These are phyloP conservation scores for Erpobdella octoculata DNA, from an alignment of 2,888 invertebrate genomes.

Conservation along the genomic window DNA sequence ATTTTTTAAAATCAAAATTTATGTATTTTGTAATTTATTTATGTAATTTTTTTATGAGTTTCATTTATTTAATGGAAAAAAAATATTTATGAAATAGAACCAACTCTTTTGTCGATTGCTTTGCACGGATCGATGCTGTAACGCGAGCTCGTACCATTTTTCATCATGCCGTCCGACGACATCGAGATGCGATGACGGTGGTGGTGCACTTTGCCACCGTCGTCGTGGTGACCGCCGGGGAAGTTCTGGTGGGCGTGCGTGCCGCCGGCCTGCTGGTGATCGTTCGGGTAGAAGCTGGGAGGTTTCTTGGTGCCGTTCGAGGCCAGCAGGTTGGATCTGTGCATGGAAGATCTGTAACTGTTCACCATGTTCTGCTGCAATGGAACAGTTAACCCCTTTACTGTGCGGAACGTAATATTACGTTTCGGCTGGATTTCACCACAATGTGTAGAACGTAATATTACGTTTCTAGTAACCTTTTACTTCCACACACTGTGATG, in stretches of 20 bases:
- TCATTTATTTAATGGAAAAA: too few relatives aligned
- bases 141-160: neutral
- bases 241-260: neutral
- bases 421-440: too few relatives aligned
- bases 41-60: too few relatives aligned
- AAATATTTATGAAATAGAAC: too few relatives aligned
- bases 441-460: too few relatives aligned
- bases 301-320: neutral
- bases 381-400: too few relatives aligned
- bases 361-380: neutral
- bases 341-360: neutral
- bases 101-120: conserved; percentile 3
- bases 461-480: too few relatives aligned
- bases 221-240: neutral
- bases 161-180: neutral
- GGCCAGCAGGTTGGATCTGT: neutral
- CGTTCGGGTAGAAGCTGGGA: neutral
- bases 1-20: too few relatives aligned
- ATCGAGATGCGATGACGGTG: neutral
- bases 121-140: conserved; percentile 15
- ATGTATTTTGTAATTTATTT: too few relatives aligned
- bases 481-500: too few relatives aligned
- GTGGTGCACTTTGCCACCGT: neutral
- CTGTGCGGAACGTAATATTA: too few relatives aligned
- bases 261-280: neutral